These are phyloP conservation scores for Glaucidium brasilianum DNA, from an alignment of 2,113 vertebrate species.

Conservation along the genomic window DNA sequence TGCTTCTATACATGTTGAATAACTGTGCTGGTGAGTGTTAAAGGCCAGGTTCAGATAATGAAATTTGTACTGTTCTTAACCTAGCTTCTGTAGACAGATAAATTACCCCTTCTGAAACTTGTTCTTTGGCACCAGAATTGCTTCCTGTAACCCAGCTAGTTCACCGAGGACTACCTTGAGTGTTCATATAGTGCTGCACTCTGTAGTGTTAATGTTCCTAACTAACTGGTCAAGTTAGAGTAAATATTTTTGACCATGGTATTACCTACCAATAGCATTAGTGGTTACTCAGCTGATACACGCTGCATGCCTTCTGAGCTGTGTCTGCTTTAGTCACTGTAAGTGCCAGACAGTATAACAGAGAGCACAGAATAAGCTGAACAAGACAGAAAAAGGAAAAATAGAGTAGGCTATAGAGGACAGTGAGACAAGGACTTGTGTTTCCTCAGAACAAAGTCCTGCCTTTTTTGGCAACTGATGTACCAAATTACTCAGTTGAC, in stretches of 20 bases:
- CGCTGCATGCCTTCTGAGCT: background rate
- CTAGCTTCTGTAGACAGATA: background rate
- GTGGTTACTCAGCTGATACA: background rate
- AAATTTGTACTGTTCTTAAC: background rate
- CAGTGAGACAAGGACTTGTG: background rate
- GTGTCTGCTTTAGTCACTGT: background rate
- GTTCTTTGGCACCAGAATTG: background rate
- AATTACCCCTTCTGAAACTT: background rate
- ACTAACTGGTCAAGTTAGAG: background rate
- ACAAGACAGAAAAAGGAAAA: background rate
- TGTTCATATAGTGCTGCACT: background rate
- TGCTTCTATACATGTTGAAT: background rate
- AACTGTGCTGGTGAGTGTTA: background rate
- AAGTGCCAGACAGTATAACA: background rate
- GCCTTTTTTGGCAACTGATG: background rate
- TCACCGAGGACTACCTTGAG: background rate
- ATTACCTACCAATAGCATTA: background rate
- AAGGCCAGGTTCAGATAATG: background rate
- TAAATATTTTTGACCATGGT: background rate
- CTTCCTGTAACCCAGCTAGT: background rate
- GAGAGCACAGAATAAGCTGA: background rate
- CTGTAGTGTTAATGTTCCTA: background rate
- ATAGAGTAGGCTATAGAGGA: background rate
- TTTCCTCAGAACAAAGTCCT: background rate
- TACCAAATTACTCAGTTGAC: background rate